Conservation (phyloP, 2,113 vertebrate genomes). For the Scomber scombrus region DNA sequence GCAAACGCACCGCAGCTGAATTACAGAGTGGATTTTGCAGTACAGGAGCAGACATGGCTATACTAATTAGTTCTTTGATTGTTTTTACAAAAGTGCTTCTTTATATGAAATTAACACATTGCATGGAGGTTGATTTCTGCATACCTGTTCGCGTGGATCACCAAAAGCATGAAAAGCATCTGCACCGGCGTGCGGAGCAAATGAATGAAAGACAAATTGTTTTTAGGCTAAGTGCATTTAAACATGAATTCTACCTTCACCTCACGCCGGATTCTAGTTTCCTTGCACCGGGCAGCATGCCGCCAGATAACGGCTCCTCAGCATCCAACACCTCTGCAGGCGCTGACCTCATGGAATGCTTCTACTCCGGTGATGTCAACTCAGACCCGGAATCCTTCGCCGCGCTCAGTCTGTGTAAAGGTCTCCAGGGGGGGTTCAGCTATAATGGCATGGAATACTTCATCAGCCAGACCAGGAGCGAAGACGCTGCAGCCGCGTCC, state of each 20-base stretch:
- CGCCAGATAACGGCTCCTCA: conserved; percentile 75
- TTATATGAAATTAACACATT: conserved; percentile 49
- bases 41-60: conserved; percentile 75
- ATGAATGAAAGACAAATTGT: conserved; percentile 73
- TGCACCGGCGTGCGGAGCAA: conserved; percentile 68
- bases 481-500: conserved; percentile 33
- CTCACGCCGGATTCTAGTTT: conserved; percentile 90
- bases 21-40: conserved; percentile 25
- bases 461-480: conserved; percentile 83
- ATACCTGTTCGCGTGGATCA: conserved; percentile 87
- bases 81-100: conserved; percentile 65
- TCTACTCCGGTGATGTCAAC: conserved; percentile 95
- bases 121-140: conserved; percentile 87
- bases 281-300: conserved; percentile 84
- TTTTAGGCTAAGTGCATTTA: conserved; percentile 90
- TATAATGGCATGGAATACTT: conserved; percentile 91
- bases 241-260: conserved; percentile 90
- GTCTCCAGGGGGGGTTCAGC: conserved; percentile 92
- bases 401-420: conserved; percentile 92
- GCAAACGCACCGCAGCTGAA: conserved; percentile 15
- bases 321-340: conserved; percentile 51
- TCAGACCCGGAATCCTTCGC: conserved; percentile 90
- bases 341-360: conserved; percentile 87
- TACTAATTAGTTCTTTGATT: conserved; percentile 34
- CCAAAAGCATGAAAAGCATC: conserved; percentile 79